phyloP scores from a whole-genome alignment of 2,113 vertebrate genomes.

The Oreochromis tanganicae region DNA sequence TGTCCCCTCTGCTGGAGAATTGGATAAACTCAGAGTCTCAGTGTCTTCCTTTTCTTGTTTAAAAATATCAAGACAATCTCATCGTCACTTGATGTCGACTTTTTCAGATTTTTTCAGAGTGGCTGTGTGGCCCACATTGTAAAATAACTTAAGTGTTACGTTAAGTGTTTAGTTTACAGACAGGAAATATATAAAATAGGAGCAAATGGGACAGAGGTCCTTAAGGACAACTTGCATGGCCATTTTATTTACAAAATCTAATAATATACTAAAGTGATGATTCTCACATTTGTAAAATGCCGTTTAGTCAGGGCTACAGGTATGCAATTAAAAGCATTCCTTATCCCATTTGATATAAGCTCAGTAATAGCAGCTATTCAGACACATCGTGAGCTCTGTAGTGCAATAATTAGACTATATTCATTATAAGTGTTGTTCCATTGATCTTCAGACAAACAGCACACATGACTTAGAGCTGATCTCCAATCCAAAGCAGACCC shows the following conservation, averaged over 20 bases:
- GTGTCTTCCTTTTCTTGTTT: neutral
- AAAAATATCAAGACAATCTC: neutral
- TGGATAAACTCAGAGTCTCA: neutral
- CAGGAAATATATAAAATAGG: neutral
- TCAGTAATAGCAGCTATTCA: conserved; percentile 2
- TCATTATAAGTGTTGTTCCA: conserved; percentile 19
- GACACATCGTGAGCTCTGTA: neutral
- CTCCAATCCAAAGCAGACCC: conserved; percentile 13
- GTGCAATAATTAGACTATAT: conserved; percentile 23
- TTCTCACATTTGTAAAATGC: neutral
- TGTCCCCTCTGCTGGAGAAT: neutral
- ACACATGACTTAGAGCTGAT: conserved; percentile 13
- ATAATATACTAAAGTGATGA: neutral
- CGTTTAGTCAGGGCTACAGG: neutral
- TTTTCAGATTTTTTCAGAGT: neutral
- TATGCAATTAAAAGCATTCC: neutral
- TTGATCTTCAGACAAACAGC: conserved; percentile 21
- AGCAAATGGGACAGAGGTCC: neutral
- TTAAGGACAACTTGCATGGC: neutral
- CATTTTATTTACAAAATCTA: neutral
- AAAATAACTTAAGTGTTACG: neutral
- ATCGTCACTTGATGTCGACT: neutral
- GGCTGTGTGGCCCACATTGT: neutral
- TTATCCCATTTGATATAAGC: neutral
- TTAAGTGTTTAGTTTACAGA: neutral